phyloP scores from a whole-genome alignment of 2,797 vertebrate species.

The Picus viridis region DNA sequence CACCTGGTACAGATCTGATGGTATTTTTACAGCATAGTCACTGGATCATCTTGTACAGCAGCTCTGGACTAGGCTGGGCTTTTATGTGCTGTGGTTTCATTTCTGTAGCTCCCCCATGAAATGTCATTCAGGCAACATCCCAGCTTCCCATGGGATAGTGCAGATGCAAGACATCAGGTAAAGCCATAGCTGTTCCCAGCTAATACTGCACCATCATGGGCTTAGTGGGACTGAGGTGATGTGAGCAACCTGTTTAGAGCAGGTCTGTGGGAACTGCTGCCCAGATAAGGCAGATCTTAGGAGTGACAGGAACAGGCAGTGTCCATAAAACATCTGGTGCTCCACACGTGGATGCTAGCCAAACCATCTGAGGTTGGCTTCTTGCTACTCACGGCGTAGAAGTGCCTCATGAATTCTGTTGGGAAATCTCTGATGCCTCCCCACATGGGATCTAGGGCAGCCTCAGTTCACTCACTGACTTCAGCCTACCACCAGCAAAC shows the following conservation, averaged over 20 bases:
- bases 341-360: not conserved
- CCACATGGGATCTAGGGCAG: not conserved
- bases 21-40: not conserved
- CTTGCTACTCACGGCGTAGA: not conserved
- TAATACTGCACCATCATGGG: not conserved
- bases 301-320: not conserved
- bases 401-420: not conserved
- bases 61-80: not conserved
- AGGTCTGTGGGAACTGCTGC: not conserved
- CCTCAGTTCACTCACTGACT: conserved; percentile 2
- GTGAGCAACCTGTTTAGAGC: not conserved
- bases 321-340: not conserved
- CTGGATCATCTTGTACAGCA: not conserved
- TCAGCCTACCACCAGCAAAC: not conserved
- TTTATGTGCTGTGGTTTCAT: not conserved
- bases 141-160: not conserved
- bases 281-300: not conserved
- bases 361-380: conserved; percentile 10
- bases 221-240: not conserved
- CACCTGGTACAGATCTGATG: not conserved
- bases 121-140: not conserved
- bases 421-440: conserved; percentile 21
- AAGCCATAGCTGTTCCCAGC: not conserved
- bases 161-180: not conserved
- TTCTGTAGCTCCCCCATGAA: not conserved